Base-by-base conservation (phyloP, 1,140 invertebrate genomes). In the Penaeus chinensis region DNA sequence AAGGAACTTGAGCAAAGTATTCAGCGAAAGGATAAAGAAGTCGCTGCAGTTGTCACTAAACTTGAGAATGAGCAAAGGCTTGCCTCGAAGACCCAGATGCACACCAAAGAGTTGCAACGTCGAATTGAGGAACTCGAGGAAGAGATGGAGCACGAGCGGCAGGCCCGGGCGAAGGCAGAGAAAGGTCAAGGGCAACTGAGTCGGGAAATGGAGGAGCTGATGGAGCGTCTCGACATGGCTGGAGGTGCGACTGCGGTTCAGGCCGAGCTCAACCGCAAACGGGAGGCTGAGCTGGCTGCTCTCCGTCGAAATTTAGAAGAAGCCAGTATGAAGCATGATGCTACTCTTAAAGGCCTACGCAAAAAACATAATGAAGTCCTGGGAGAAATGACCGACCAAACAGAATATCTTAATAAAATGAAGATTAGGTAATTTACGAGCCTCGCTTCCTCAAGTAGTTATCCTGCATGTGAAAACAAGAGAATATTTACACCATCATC, bases 31-130 rank as follows among this genome's bases (percentile, higher is more conserved):
- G 94, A 94, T 82, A 91, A 92, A 84, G 94, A 94, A 90, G 92
- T 94, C 90, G 91, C 90, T 82, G 92, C 91, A 77, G 89, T 94
- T 22, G 91, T 91, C 78, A 91, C 92, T 89, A 93, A 94, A 90
- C 91, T 95, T 60, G 94, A 95, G 90, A 94, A 95, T 91, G 94
- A 95, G 91, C 94, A 94, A 90, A 92, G 91, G 85, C 91, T 94
- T 60, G 93, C 94, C 82, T 92, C 93, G 69, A 93, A 94, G 87
- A 92, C 95, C 54, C 94, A 95, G 90, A 94, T 94, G 91, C 93
- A 94, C 91, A 94, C 95, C 91, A 95, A 95, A 90, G 94, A 95
- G 91, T 92, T 89, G 19, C 90, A 93, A 92, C 92, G 92, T 76
- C 92, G 94, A 76, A 93, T 94, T 89, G 93, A 93, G 88, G 94